Base-by-base conservation (phyloP, 2,888 invertebrate genomes). In the Pharmacophagus antenor region DNA sequence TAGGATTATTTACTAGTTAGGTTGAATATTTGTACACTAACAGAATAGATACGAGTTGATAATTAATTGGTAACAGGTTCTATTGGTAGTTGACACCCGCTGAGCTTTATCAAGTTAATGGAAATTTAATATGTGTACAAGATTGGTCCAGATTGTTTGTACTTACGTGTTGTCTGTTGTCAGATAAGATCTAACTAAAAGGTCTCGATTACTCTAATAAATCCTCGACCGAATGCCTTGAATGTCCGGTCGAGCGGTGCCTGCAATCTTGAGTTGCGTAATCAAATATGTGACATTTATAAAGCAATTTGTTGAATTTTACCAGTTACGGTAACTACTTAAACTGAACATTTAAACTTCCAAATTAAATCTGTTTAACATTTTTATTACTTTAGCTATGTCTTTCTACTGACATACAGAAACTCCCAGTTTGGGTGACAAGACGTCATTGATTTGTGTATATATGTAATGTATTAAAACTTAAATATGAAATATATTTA, bases 191-290 rank as follows among this genome's bases (percentile, higher is more conserved):
- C 60, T 60, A 47, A 51, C 51, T 56, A 51, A 56, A 59, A 60
- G 55, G 60, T 60, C 51, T 60, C 41, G 50, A 60, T 60, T 56
- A 60, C 60, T 60, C 55, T 60, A 60, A 56, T 60, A 60, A 60
- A 56, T 56, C 56, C 56, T 47, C 55, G 60, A 60, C 60, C 51
- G 55, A 49, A 50, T 53, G 48, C 54, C 55, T 49, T 49, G 44
- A 59, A 55, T 44, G 54, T 27, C 42, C 44, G 10, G 17, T 41
- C 48, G 31, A 25, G 17, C 50, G 51, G 10, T 23, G 18, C 10
- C 7, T 22, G 15, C 56, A 44, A 42, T 23, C 31, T 56, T n/a
- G 41, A 12, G 27, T 57, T 58, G 51, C 58, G 51, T 51, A 52
- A 47, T 21, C 18, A 17, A 20, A 52, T 52, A 49, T 49, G 37